Evolutionary conservation across 2,113 vertebrate species (phyloP), one percentile per base, ranked within the genome.

Genomic region (Phyllopteryx taeniolatus): DNA sequence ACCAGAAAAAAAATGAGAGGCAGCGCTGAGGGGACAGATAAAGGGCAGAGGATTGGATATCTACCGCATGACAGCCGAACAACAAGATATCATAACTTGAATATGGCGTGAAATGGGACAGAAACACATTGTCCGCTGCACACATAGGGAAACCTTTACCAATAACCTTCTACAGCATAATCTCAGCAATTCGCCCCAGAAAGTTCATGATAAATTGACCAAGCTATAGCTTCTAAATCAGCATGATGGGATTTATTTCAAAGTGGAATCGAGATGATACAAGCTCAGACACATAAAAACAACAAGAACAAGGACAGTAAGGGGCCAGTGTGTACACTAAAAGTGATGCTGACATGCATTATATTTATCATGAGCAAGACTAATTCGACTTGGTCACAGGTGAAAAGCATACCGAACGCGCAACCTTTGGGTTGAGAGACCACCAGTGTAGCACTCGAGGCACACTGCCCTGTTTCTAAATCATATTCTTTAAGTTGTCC

Each of bases 191-290:
- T 64, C 9, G 5, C 39, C 39, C 59, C 68, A 67, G 60, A 42
- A 8, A 72, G 54, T 74, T 67, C 56, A 61, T 74, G 71, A 85
- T 76, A 67, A 69, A 78, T 49, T 71, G 43, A 22, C 47, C n/a
- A 69, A 42, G 69, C 64, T 69, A 61, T 27, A 47, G 72, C 66
- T 81, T 77, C 35, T 63, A 75, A 72, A 67, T 35, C 49, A 78
- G 79, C 69, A 70, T 85, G 80, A 81, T 80, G 46, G 57, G 63
- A 78, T 80, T 70, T 77, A 70, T 80, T 79, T 78, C 27, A 33
- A 75, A 68, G n/a, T 33, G 17, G 22, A 12, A 33, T 5, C 12
- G 2, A n/a, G n/a, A 33, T 44, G 2, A 11, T 4, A 27, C 43
- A 35, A 67, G 10, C 14, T 5, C 67, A 68, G 47, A 53, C 19